Conservation (phyloP, 2,113 vertebrate genomes). For the Etia nguti region DNA sequence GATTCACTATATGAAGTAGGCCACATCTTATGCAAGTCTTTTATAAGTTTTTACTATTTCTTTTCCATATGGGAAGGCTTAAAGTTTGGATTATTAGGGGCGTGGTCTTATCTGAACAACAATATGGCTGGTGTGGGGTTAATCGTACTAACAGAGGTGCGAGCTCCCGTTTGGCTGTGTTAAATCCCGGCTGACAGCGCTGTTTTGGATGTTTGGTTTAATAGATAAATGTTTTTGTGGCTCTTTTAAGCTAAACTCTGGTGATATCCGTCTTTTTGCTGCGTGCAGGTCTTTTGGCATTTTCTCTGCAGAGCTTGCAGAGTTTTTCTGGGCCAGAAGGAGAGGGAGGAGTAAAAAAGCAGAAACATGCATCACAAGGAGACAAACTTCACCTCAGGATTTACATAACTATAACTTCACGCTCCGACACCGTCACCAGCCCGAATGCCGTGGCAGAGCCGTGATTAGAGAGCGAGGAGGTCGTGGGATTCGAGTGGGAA, state of each 20-base stretch:
- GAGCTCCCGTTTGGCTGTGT: background rate
- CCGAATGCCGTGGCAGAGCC: background rate
- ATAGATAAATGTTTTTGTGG: background rate
- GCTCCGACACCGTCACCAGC: background rate
- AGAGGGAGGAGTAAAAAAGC: background rate
- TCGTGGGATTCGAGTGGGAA: background rate
- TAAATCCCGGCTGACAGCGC: background rate
- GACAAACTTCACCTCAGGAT: constrained; percentile 9
- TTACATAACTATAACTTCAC: background rate
- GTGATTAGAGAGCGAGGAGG: background rate
- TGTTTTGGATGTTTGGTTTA: background rate
- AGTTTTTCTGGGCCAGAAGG: background rate
- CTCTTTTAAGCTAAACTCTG: background rate
- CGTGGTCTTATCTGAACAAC: background rate
- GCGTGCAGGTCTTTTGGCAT: background rate
- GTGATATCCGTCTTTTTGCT: background rate
- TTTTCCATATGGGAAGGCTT: too few relatives aligned
- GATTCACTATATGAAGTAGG: too few relatives aligned
- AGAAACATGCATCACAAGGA: background rate
- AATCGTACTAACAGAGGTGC: background rate
- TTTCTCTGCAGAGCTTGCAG: too few relatives aligned
- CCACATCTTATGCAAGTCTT: too few relatives aligned
- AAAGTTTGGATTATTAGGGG: background rate
- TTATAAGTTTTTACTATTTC: too few relatives aligned
- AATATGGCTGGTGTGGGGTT: background rate